phyloP scores from a whole-genome alignment of 2,888 invertebrate species.

The Drosophila paranaensis region DNA sequence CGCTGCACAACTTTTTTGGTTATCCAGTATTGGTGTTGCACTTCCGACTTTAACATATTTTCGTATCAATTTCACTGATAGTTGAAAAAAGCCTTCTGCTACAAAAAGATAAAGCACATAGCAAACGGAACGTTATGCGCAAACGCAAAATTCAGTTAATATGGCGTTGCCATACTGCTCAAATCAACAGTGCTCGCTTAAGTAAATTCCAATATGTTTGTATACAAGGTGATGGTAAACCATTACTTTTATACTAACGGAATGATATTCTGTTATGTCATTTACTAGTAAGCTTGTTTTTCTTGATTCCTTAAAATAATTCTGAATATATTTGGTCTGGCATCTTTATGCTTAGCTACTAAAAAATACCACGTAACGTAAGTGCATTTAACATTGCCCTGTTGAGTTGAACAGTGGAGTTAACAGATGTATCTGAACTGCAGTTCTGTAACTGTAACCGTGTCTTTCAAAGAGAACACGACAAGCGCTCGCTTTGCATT shows the following conservation, averaged over 20 bases:
- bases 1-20: constrained; percentile 97
- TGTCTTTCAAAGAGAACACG: constrained; percentile 38
- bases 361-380: constrained; percentile 21
- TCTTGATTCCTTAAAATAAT: neutral
- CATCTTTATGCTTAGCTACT: constrained; percentile 1
- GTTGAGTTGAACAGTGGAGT: constrained; percentile 45
- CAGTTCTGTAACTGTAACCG: constrained; percentile 22
- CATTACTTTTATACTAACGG: neutral
- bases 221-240: neutral
- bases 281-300: neutral
- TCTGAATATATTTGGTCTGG: constrained; percentile 2
- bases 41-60: constrained; percentile 86
- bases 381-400: constrained; percentile 20
- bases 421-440: constrained; percentile 26
- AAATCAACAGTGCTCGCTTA: neutral
- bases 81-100: constrained; percentile 36
- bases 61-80: constrained; percentile 27
- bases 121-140: constrained; percentile 44
- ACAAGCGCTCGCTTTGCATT: constrained; percentile 40
- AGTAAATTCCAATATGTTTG: neutral
- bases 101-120: constrained; percentile 37
- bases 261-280: no score
- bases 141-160: constrained; percentile 49
- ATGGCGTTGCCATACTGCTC: constrained; percentile 33
- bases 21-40: constrained; percentile 99